A percentile compares a stretch with the other conserved stretches of the same genome.
phyloP scores from a whole-genome alignment of 1,140 invertebrate species.

The Alviniconcha marisindica region DNA sequence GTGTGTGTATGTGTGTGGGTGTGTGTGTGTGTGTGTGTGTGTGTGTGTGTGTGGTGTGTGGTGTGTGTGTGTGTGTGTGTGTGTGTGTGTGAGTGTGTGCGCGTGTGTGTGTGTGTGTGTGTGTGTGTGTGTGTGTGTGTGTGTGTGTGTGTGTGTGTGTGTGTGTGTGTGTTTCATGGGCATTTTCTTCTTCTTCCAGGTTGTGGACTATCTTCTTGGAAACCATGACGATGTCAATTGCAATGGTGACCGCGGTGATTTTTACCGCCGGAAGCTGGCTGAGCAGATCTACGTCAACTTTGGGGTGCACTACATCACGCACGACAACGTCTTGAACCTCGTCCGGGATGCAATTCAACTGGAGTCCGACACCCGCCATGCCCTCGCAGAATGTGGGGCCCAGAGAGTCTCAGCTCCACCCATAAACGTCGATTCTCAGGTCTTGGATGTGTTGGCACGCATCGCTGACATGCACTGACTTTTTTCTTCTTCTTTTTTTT shows the following conservation, averaged over 20 bases:
- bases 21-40: neutral
- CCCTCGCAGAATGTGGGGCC: conserved; percentile 47
- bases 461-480: conserved; percentile 59
- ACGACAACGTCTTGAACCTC: conserved; percentile 60
- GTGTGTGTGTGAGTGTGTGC: neutral
- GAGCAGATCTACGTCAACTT: conserved; percentile 68
- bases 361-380: conserved; percentile 55
- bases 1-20: too few relatives aligned
- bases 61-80: neutral
- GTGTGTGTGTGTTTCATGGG: neutral
- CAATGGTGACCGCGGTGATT: conserved; percentile 68
- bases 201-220: conserved; percentile 36
- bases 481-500: too few relatives aligned
- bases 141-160: neutral
- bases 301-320: conserved; percentile 57
- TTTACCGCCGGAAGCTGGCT: conserved; percentile 68
- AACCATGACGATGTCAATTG: conserved; percentile 65
- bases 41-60: neutral
- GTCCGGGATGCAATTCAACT: conserved; percentile 62
- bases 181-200: neutral
- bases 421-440: conserved; percentile 61
- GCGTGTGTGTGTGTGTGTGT: too few relatives aligned
- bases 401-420: conserved; percentile 51
- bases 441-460: conserved; percentile 65
- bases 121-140: too few relatives aligned